These are phyloP conservation scores for Periophthalmus magnuspinnatus DNA, from an alignment of 2,797 vertebrate genomes.

Conservation along the genomic window DNA sequence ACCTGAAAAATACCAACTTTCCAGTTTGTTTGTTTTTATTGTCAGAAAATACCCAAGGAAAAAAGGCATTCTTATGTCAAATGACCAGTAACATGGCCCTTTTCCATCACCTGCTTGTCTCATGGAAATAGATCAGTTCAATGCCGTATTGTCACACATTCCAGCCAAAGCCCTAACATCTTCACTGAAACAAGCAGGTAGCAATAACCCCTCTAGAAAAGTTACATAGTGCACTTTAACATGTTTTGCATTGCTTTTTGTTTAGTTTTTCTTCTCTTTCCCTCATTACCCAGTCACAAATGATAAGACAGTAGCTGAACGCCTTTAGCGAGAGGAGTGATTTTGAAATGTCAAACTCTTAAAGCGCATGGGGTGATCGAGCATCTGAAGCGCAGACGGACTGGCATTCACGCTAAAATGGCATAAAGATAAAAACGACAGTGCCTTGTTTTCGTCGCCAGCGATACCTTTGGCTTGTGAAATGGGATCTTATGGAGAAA, in stretches of 20 bases:
- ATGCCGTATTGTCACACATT: too few relatives aligned
- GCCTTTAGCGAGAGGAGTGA: neutral
- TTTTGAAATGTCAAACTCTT: constrained; percentile 8
- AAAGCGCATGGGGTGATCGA: constrained; percentile 1
- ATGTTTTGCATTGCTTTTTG: neutral
- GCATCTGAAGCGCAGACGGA: constrained; percentile 8
- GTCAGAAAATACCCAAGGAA: too few relatives aligned
- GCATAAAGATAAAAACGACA: constrained; percentile 16
- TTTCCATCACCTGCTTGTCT: too few relatives aligned
- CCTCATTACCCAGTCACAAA: neutral
- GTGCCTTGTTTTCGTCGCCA: neutral
- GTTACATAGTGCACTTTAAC: too few relatives aligned
- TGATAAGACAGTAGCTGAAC: neutral
- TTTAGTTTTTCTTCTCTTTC: neutral
- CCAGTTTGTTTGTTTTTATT: too few relatives aligned
- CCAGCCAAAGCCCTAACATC: too few relatives aligned
- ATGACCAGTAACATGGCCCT: too few relatives aligned
- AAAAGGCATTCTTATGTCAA: too few relatives aligned
- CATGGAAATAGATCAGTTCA: too few relatives aligned
- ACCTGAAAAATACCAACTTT: too few relatives aligned
- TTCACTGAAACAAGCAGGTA: too few relatives aligned
- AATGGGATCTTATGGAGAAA: constrained; percentile 5
- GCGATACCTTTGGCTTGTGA: constrained; percentile 6
- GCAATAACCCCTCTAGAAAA: too few relatives aligned
- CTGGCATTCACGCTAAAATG: constrained; percentile 29